Evolutionary conservation across 1,140 invertebrate genomes (phyloP), one percentile per base, ranked within the genome.

Genomic region (Cepaea nemoralis): DNA sequence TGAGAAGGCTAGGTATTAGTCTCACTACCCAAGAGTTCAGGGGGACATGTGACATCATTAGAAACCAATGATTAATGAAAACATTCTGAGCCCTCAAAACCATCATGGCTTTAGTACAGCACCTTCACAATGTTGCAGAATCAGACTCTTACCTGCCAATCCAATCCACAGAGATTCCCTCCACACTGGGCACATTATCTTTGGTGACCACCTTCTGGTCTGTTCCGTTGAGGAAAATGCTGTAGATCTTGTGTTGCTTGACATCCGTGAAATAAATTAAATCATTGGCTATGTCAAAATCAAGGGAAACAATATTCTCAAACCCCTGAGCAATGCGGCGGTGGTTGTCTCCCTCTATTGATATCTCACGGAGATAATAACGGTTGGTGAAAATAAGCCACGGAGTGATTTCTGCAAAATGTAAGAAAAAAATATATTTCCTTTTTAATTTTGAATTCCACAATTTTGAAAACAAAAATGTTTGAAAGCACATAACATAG

Each of bases 371-470:
- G 1, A 99, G 95, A 89, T 99, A 99, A 89, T 99, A 99, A 88
- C 99, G 98, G 88, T 99, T 99, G 12, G 97, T 98, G 88, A 99
- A 99, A 66, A 99, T 94, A 24, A 99, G 90, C 96, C 97, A 99
- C 0, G 98, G 97, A 59, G 94, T 93, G 2, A 94, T 95, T 73
- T 91, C 92, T 92, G 82, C 0, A 73, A 42, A 45, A 63, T 19
- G 22, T 3, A 55, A 55, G 19, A 55, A 8, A 19, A 55, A 55
- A 55, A 55, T n/a, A n/a, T n/a, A n/a, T n/a, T n/a, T n/a, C n/a
- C n/a, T n/a, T n/a, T n/a, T n/a, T n/a, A n/a, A n/a, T n/a, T n/a
- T n/a, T n/a, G n/a, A n/a, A n/a, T n/a, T n/a, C n/a, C n/a, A n/a
- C n/a, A n/a, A n/a, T n/a, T n/a, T n/a, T n/a, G n/a, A n/a, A n/a